Percentiles rank a stretch among this genome's conserved stretches.
phyloP scores from a whole-genome alignment of 2,113 vertebrate species.

The Haliaeetus leucogaster region DNA sequence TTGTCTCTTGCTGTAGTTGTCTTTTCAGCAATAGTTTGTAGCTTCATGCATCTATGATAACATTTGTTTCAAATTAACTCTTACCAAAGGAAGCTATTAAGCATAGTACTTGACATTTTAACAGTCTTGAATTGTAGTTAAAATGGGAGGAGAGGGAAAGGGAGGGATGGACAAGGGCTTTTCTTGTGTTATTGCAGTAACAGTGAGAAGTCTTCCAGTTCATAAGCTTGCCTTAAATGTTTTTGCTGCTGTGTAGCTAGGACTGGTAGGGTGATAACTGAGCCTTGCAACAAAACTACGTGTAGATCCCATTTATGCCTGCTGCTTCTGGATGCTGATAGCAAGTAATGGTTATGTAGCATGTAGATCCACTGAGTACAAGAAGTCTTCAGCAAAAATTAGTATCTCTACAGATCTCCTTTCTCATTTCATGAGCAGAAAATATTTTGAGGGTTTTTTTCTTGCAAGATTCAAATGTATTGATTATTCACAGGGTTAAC shows the following conservation, averaged over 20 bases:
- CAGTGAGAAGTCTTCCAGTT: neutral
- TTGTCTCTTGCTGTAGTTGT: constrained; percentile 71
- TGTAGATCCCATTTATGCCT: neutral
- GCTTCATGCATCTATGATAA: constrained; percentile 62
- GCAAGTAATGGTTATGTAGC: neutral
- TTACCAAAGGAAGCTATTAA: neutral
- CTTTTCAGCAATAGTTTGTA: constrained; percentile 63
- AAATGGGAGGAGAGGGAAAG: neutral
- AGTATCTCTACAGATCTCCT: neutral
- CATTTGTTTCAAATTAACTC: constrained; percentile 67
- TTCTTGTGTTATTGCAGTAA: neutral
- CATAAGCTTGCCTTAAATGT: neutral
- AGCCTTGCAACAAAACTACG: neutral
- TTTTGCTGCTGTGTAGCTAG: neutral
- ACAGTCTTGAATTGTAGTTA: neutral
- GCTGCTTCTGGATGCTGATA: neutral
- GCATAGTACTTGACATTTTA: neutral
- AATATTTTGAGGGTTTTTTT: fast-evolving
- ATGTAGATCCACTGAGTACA: too few species aligned
- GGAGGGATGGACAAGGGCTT: neutral
- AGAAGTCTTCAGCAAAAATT: neutral
- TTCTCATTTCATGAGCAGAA: neutral
- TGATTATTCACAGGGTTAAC: neutral
- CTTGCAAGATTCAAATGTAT: neutral
- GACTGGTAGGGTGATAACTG: neutral